A percentile compares a stretch with the other conserved stretches of the same genome.
Conservation (phyloP, 2,797 vertebrate genomes). For the Triplophysa yarkandensis region DNA sequence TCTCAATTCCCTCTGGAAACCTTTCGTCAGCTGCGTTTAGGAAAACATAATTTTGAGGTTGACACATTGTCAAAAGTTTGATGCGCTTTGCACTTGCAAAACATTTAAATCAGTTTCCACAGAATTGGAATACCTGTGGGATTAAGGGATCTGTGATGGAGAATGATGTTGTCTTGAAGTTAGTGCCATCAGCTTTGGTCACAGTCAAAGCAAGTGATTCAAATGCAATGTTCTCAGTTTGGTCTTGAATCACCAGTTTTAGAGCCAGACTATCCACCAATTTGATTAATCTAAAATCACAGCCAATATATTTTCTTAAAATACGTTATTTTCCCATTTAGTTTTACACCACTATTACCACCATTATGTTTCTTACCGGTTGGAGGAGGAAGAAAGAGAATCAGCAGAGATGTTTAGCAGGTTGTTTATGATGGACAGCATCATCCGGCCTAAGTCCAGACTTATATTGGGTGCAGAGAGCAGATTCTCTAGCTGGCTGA, state of each 20-base stretch:
- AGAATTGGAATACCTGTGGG: constrained; percentile 76
- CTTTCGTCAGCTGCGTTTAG: constrained; percentile 17
- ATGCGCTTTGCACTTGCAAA: not conserved
- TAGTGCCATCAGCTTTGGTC: constrained; percentile 71
- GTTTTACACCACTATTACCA: not conserved
- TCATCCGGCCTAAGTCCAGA: constrained; percentile 62
- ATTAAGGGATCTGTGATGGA: constrained; percentile 73
- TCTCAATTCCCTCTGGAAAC: constrained; percentile 24
- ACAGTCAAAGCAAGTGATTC: constrained; percentile 83
- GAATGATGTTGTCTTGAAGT: constrained; percentile 77
- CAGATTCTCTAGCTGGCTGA: constrained; percentile 63
- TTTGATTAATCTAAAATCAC: constrained; percentile 78
- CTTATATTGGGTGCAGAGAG: constrained; percentile 63
- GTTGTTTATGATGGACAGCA: constrained; percentile 76
- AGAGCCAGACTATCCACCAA: constrained; percentile 83
- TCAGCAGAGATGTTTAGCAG: constrained; percentile 72
- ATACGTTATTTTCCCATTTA: not conserved
- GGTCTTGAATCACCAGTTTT: constrained; percentile 76
- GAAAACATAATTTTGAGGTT: constrained; percentile 43
- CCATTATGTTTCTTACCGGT: constrained; percentile 78
- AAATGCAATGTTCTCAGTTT: constrained; percentile 69
- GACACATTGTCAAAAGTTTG: not conserved
- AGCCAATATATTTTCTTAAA: not conserved
- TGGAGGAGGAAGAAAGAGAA: constrained; percentile 74
- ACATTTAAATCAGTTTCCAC: not conserved